Base-by-base conservation (phyloP, 2,888 invertebrate species). In the Listrodromus nycthemerus region DNA sequence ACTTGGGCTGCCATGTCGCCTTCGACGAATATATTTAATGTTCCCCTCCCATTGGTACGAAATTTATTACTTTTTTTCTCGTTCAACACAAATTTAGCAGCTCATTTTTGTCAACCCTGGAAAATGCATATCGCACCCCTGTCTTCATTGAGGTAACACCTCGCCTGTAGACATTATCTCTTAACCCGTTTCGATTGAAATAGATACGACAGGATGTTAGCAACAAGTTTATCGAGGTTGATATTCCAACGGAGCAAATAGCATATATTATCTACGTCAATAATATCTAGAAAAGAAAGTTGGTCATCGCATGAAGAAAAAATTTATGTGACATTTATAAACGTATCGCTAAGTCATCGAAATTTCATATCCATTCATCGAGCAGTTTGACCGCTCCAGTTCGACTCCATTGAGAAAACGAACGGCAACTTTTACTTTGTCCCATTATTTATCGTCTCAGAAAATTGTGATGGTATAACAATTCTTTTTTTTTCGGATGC, bases 1-100 rank as follows among this genome's bases (percentile, higher is more conserved):
- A 73, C 73, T 82, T 66, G 6, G 48, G 16, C 33, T 76, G 81
- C 84, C 45, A 61, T 79, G 82, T 84, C 81, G 76, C 81, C 41
- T 70, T 67, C 48, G 67, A 74, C 77, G 50, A 52, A 74, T 71
- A 73, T 80, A 82, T 76, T 37, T 16, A 45, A 45, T 45, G 21
- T 27, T 16, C 45, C 41, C 66, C 19, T 16, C 67, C 13, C 27
- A 27, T 19, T 27, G 2, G 6, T 24, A 61, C 61, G 16, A 13
- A 30, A 24, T 61, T 30, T 52, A n/a, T 52, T 16, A 52, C 19
- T 30, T 61, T 58, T 52, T 30, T 55, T 55, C 24, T 61, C 30
- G 61, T 16, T 27, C 61, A 6, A 30, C 30, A 27, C n/a, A 16
- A 61, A 61, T 61, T 16, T 16, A 27, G 27, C n/a, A 27, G 27